Evolutionary conservation across 2,888 invertebrate species (phyloP), one percentile per base, ranked within the genome.

Genomic region (Camptogramma bilineatum): DNA sequence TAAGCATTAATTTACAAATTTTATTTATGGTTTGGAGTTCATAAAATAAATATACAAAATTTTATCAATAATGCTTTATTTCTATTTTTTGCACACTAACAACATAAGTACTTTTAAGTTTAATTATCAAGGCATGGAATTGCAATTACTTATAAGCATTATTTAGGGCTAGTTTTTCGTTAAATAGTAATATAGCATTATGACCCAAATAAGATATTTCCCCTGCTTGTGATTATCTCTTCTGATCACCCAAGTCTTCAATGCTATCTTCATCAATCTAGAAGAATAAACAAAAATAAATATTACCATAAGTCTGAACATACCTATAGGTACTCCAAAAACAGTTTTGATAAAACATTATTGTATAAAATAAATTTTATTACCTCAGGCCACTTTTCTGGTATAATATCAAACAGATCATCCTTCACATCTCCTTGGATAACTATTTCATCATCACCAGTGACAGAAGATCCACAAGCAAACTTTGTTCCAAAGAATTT

Each of bases 341-440:
- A 16, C 44, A 17, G 0, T 42, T 42, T 4, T 34, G 13, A 13
- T 8, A 24, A 8, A 3, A 28, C 5, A 3, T 3, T 28, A 39
- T 3, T 39, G 34, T 39, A 10, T 39, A 13, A 13, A 13, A 17
- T n/a, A 4, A 10, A n/a, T 28, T 31, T 28, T 46, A 17, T 9
- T 82, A 97, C 97, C 94, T 98, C 97, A 60, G 98, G 96, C 99
- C 99, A 99, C 88, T 99, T 99, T 80, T 99, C 99, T 58, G 99
- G 98, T 82, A 99, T 97, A 71, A 99, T 96, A 93, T 99, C 99
- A 90, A 98, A 98, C 21, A 99, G 93, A 78, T 99, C 99, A 94
- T 99, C 99, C 90, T 99, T 99, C 0, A 99, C 98, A 92, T 99
- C 99, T 59, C 99, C 99, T 90, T 99, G 99, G 83, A 99, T 99